Conservation (phyloP, 2,797 vertebrate genomes). For the Tenualosa ilisha region DNA sequence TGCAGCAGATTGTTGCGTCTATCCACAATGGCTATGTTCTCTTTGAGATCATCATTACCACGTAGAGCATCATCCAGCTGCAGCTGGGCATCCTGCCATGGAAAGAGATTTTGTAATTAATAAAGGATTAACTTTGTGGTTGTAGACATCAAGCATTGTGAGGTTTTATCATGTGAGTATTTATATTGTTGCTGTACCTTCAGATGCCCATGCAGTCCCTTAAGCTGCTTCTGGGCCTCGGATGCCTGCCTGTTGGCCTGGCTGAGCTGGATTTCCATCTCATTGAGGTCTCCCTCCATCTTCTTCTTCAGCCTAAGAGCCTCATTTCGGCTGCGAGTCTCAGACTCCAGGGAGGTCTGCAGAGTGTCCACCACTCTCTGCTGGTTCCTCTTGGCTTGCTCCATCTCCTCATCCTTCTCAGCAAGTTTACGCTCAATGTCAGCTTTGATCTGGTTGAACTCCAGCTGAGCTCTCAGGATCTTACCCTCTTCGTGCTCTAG, state of each 20-base stretch:
- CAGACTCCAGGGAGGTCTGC: constrained; percentile 71
- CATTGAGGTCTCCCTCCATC: constrained; percentile 79
- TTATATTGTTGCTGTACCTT: constrained; percentile 56
- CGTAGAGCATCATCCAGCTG: constrained; percentile 68
- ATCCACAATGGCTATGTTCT: constrained; percentile 76
- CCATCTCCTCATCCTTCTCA: constrained; percentile 82
- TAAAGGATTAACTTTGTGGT: too few relatives aligned
- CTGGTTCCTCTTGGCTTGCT: constrained; percentile 80
- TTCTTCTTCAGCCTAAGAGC: constrained; percentile 64
- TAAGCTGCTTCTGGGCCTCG: constrained; percentile 75
- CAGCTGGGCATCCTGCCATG: constrained; percentile 71
- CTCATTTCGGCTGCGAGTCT: constrained; percentile 67
- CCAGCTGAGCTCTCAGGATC: constrained; percentile 76
- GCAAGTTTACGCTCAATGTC: constrained; percentile 76
- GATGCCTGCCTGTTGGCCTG: constrained; percentile 63
- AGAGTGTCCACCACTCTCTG: constrained; percentile 68
- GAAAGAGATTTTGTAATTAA: too few relatives aligned
- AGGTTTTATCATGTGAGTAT: background rate
- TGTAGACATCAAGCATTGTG: too few relatives aligned
- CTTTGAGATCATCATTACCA: constrained; percentile 75
- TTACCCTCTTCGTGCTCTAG: constrained; percentile 79
- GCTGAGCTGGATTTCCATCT: constrained; percentile 78
- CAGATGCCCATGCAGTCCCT: constrained; percentile 62
- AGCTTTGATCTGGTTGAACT: constrained; percentile 76
- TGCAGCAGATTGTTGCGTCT: constrained; percentile 75